phyloP scores from a whole-genome alignment of 1,140 invertebrate species.

The Chironomus tepperi region DNA sequence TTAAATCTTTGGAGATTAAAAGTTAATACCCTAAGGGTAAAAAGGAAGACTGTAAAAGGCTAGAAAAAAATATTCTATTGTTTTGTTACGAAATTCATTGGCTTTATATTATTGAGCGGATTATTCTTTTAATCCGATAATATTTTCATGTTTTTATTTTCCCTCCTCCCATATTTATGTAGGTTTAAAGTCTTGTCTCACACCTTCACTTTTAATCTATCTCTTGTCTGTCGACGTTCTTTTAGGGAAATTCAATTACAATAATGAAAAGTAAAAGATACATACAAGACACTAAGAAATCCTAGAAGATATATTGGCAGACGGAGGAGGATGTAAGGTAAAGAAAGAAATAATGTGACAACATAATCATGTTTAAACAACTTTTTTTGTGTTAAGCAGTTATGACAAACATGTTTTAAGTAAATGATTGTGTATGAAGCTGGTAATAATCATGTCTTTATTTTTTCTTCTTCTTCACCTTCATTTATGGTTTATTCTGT shows the following conservation, averaged over 20 bases:
- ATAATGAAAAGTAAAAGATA: background rate
- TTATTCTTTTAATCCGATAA: background rate
- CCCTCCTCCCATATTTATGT: background rate
- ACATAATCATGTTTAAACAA: conserved; percentile 13
- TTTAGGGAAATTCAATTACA: background rate
- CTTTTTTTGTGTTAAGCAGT: background rate
- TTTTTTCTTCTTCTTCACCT: too few species aligned
- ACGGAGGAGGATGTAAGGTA: background rate
- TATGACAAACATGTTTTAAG: too few species aligned
- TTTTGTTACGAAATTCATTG: background rate
- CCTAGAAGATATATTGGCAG: background rate
- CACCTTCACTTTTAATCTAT: background rate
- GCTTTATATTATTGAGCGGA: background rate
- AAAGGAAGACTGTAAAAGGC: background rate
- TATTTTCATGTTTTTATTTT: background rate
- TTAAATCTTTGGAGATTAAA: conserved; percentile 9
- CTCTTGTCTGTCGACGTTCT: background rate
- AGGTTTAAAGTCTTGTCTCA: background rate
- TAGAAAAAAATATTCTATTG: background rate
- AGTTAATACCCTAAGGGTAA: background rate
- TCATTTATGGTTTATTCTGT: too few species aligned
- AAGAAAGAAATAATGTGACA: background rate
- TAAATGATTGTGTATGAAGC: too few species aligned
- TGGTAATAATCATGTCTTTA: too few species aligned
- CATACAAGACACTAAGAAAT: background rate